These are phyloP conservation scores for Brachirus orientalis DNA, from an alignment of 2,113 vertebrate genomes.

Conservation along the genomic window DNA sequence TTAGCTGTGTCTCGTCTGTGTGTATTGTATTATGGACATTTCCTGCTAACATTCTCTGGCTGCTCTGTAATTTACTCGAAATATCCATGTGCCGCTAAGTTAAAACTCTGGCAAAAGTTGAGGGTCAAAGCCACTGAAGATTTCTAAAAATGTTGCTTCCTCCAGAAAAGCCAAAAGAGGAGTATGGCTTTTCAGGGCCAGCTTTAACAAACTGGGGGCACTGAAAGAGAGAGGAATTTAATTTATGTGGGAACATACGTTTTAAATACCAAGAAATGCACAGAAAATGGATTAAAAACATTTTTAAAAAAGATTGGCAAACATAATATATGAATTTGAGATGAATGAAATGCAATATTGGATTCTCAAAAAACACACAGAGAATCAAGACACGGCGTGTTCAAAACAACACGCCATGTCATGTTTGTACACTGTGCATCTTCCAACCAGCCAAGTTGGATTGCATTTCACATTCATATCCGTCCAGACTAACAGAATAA, in stretches of 20 bases:
- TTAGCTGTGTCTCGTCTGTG: conserved; percentile 40
- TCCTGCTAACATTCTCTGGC: conserved; percentile 74
- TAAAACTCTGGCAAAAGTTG: conserved; percentile 43
- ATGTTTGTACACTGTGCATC: too few relatives aligned
- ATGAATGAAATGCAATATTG: too few relatives aligned
- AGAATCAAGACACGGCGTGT: too few relatives aligned
- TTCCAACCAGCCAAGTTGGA: too few relatives aligned
- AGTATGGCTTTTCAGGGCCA: conserved; percentile 15
- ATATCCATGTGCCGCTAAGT: conserved; percentile 60
- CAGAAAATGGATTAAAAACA: too few relatives aligned
- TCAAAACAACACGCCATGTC: too few relatives aligned
- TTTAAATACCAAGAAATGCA: too few relatives aligned
- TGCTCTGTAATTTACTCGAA: conserved; percentile 76
- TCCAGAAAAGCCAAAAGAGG: conserved; percentile 50
- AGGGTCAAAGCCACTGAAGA: conserved; percentile 66
- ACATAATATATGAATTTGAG: too few relatives aligned
- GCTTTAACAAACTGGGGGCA: conserved; percentile 51
- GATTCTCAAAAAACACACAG: too few relatives aligned
- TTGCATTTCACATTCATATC: too few relatives aligned
- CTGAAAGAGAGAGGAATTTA: conserved; percentile 4
- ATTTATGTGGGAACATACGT: neutral
- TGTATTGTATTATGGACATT: conserved; percentile 70
- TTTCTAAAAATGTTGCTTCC: conserved; percentile 69
- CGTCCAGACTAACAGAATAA: too few relatives aligned
- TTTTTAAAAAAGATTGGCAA: too few relatives aligned